Evolutionary conservation across 1,140 invertebrate genomes (phyloP).

Genomic region (Reticulitermes speratus): DNA sequence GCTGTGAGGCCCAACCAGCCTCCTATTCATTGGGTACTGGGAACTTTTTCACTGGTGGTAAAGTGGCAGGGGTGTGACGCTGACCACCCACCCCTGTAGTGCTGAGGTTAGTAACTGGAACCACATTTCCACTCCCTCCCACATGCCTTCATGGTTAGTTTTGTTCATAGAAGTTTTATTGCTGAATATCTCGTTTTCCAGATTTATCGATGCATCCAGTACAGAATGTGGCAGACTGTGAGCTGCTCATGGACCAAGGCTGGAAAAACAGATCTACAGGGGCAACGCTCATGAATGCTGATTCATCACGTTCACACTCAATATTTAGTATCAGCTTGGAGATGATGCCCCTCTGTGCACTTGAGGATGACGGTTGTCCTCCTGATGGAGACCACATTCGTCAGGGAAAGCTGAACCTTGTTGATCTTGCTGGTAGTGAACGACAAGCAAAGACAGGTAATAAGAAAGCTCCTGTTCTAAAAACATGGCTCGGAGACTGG

Average conservation of each 20-base stretch:
- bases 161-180: too few species aligned
- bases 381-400: constrained; percentile 49
- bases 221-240: constrained; percentile 72
- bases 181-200: constrained; percentile 35
- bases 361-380: not conserved
- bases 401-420: constrained; percentile 84
- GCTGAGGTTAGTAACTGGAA: too few species aligned
- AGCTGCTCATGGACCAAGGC: constrained; percentile 69
- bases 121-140: too few species aligned
- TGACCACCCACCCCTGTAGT: too few species aligned
- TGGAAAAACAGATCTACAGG: constrained; percentile 74
- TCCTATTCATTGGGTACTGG: too few species aligned
- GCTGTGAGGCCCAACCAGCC: too few species aligned
- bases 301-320: constrained; percentile 85
- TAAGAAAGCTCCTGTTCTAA: too few species aligned
- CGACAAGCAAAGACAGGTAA: constrained; percentile 76
- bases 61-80: too few species aligned
- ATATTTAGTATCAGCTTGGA: constrained; percentile 89
- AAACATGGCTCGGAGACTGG: not conserved
- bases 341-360: constrained; percentile 56
- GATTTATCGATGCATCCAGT: constrained; percentile 74
- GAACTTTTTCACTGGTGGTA: too few species aligned
- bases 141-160: too few species aligned
- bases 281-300: constrained; percentile 82
- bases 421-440: constrained; percentile 88